These are phyloP conservation scores for Himalopsyche tibetana DNA, from an alignment of 2,888 invertebrate genomes.

Conservation along the genomic window DNA sequence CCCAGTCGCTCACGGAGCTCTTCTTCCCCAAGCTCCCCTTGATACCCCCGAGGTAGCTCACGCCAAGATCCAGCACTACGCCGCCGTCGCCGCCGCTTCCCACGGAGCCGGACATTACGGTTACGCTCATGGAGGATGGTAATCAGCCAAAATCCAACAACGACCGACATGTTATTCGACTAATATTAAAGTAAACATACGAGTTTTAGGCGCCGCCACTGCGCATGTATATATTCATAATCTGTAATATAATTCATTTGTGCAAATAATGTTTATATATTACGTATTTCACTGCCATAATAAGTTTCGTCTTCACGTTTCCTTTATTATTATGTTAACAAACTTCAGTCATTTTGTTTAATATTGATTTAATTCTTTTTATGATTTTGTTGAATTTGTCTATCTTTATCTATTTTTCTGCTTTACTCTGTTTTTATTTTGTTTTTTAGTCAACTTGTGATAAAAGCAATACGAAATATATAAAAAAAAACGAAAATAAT, in stretches of 20 bases:
- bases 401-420: slow-evolving; percentile 28
- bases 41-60: slow-evolving; percentile 69
- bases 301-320: slow-evolving; percentile 8
- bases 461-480: slow-evolving; percentile 49
- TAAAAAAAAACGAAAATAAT: slow-evolving; percentile 29
- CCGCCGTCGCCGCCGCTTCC: slow-evolving; percentile 68
- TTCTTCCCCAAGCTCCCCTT: slow-evolving; percentile 51
- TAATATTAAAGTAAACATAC: slow-evolving; percentile 34
- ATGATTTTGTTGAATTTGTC: background rate
- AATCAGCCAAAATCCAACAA: background rate
- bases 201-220: background rate
- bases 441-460: slow-evolving; percentile 42
- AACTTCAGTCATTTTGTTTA: slow-evolving; percentile 18
- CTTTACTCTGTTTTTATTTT: slow-evolving; percentile 16
- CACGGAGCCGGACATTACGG: slow-evolving; percentile 57
- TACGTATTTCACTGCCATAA: slow-evolving; percentile 19
- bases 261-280: slow-evolving; percentile 41
- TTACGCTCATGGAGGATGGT: slow-evolving; percentile 46
- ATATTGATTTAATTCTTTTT: slow-evolving; percentile 1
- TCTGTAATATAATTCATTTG: slow-evolving; percentile 3
- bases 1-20: slow-evolving; percentile 69
- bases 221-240: slow-evolving; percentile 43
- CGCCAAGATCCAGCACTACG: slow-evolving; percentile 67
- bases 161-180: slow-evolving; percentile 38
- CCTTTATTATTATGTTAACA: background rate